Base-by-base conservation (phyloP, 2,113 vertebrate species). In the Ranitomeya variabilis region DNA sequence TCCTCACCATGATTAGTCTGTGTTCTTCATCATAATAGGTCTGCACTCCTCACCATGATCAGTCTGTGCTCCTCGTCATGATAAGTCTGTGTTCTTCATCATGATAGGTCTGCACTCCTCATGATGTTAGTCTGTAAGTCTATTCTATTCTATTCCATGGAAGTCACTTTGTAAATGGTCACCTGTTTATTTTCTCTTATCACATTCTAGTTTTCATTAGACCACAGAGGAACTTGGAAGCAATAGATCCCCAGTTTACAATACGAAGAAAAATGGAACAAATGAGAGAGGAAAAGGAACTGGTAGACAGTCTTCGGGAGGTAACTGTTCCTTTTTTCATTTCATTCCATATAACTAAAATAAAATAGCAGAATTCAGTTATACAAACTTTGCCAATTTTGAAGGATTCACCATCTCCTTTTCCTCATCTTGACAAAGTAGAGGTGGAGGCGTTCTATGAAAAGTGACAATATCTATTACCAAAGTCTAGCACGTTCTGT, bases 191-290 rank as follows among this genome's bases (percentile, higher is more conserved):
- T 60, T 89, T 90, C 80, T 45, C 88, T 86, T 81, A 59, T 57
- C 31, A 89, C 91, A 80, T 92, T 90, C 3, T 84, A 99, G 97
- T 98, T 82, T 99, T 97, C 92, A 93, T 97, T 90, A 95, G 97
- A 87, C 97, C 96, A 80, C 96, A 97, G 90, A 97, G 96, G 93
- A 96, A 96, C 91, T 91, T 97, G 94, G 97, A 99, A 91, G 95
- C 96, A 0, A 93, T 97, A 91, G 97, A 98, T 88, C 97, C 97
- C 77, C 97, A 98, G 88, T 99, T 99, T 93, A 99, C 98, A 79
- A 97, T 98, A 90, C 95, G 96, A 83, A 95, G 98, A 80, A 99
- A 97, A 92, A 99, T 99, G 97, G 98, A 99, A 82, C 98, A 99
- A 93, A 94, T 96, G 94, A 94, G 96, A 93, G 96, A 96, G 91